Percentiles rank a stretch among this genome's conserved stretches.
Evolutionary conservation across 2,888 invertebrate species (phyloP).

Genomic region (Scelioninae gen. 2): DNA sequence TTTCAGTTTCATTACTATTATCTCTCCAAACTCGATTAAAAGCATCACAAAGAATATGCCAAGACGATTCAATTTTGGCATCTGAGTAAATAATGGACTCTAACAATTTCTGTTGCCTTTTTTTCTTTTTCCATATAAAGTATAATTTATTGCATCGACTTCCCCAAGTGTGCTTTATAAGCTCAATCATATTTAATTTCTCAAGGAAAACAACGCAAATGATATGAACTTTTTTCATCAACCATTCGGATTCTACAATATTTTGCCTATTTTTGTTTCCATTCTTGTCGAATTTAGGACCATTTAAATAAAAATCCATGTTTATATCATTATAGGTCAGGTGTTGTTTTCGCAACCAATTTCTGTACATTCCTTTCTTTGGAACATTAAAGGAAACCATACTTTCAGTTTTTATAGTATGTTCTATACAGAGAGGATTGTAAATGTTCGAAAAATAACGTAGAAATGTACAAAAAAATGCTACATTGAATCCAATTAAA

Average conservation of each 20-base stretch:
- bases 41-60: conserved; percentile 75
- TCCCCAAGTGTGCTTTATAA: conserved; percentile 75
- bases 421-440: conserved; percentile 13
- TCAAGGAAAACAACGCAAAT: conserved; percentile 76
- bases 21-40: conserved; percentile 71
- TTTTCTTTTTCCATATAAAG: conserved; percentile 66
- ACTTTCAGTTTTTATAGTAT: background rate
- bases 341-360: conserved; percentile 66
- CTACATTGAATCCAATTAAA: conserved; percentile 39
- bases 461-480: conserved; percentile 16
- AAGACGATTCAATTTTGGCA: conserved; percentile 72
- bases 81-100: conserved; percentile 64
- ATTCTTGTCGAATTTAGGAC: conserved; percentile 45
- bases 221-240: conserved; percentile 71
- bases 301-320: conserved; percentile 66
- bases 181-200: conserved; percentile 73
- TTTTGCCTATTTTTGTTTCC: background rate
- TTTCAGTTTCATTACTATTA: conserved; percentile 2
- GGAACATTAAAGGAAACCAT: conserved; percentile 37
- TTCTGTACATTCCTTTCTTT: conserved; percentile 61
- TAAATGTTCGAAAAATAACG: conserved; percentile 12
- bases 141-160: conserved; percentile 72
- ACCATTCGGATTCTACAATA: conserved; percentile 68
- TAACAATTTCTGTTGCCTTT: conserved; percentile 52
- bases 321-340: conserved; percentile 57